Conservation (phyloP, 2,113 vertebrate genomes). For the Gymnocephalus cernua region DNA sequence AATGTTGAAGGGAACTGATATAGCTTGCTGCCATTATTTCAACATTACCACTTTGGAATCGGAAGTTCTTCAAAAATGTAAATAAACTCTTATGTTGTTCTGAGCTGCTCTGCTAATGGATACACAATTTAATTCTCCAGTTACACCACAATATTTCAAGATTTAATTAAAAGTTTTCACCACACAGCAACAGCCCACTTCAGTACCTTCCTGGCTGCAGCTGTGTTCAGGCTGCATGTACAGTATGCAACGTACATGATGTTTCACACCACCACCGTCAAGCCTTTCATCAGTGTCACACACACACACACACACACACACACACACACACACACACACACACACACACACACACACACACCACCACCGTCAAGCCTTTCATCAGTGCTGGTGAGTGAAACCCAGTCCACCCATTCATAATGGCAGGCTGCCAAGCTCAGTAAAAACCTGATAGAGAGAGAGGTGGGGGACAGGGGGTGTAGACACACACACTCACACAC, state of each 20-base stretch:
- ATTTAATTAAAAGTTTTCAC: not conserved
- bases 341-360: no score
- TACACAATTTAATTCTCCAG: not conserved
- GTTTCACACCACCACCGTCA: conserved; percentile 19
- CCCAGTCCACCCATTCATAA: conserved; percentile 24
- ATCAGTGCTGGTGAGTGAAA: conserved; percentile 48
- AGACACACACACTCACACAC: not conserved
- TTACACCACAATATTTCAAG: not conserved
- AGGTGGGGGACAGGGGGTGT: not conserved
- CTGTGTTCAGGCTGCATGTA: conserved; percentile 19
- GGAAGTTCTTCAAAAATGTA: not conserved
- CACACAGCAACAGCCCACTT: not conserved
- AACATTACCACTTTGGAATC: not conserved
- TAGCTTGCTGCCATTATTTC: not conserved
- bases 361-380: conserved; percentile 18
- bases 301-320: no score
- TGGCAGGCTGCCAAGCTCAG: conserved; percentile 60
- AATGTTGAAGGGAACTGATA: not conserved
- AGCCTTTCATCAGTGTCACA: conserved; percentile 44
- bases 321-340: no score
- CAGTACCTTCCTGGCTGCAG: conserved; percentile 1
- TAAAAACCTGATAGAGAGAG: conserved; percentile 45
- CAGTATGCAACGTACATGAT: conserved; percentile 10
- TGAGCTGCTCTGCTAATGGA: not conserved
- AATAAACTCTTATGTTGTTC: not conserved